Evolutionary conservation across 2,888 invertebrate genomes (phyloP).

Genomic region (Zaprionus obscuricornis): DNA sequence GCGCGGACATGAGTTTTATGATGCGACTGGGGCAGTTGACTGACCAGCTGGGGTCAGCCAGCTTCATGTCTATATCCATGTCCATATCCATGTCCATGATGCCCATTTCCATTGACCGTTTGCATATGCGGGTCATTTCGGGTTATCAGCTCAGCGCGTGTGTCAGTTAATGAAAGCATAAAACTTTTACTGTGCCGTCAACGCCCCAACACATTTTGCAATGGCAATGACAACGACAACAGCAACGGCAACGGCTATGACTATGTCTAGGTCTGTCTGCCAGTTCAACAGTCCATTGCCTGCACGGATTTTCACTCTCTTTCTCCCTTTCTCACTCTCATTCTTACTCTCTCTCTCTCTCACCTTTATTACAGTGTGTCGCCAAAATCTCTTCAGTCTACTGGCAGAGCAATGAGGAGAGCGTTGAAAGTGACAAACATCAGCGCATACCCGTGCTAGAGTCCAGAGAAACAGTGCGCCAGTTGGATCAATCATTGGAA

Average conservation of each 20-base stretch:
- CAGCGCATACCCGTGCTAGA: constrained; percentile 90
- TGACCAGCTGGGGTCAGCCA: neutral
- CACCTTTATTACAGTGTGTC: constrained; percentile 86
- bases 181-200: constrained; percentile 70
- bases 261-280: neutral
- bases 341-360: too few species aligned
- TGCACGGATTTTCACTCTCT: constrained; percentile 57
- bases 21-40: too few species aligned
- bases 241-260: too few species aligned
- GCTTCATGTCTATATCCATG: neutral
- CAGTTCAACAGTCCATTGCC: constrained; percentile 26
- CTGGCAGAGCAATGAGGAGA: constrained; percentile 94
- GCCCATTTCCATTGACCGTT: constrained; percentile 33
- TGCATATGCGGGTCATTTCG: constrained; percentile 64
- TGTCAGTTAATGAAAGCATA: constrained; percentile 72
- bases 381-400: constrained; percentile 94
- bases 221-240: too few species aligned
- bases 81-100: neutral
- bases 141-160: constrained; percentile 51
- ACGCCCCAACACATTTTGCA: constrained; percentile 22
- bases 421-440: constrained; percentile 91
- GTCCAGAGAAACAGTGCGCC: constrained; percentile 89
- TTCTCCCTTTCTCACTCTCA: neutral
- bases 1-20: constrained; percentile 52
- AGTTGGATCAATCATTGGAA: constrained; percentile 80